Conservation (phyloP, 2,888 invertebrate genomes). For the Poecilobothrus nobilitatus region DNA sequence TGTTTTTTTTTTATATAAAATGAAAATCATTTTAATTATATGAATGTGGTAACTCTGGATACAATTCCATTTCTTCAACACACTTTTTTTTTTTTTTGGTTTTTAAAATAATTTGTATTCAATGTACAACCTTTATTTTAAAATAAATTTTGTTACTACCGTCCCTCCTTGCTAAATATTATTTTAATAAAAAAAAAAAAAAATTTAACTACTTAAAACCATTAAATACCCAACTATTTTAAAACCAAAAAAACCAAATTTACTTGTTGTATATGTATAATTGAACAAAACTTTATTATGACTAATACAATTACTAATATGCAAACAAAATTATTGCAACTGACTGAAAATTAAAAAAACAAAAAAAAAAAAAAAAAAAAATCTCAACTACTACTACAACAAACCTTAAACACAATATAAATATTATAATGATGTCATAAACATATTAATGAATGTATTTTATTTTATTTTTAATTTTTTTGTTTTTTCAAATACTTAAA, state of each 20-base stretch:
- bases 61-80: too few relatives aligned
- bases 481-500: too few relatives aligned
- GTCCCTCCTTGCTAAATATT: not conserved
- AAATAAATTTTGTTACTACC: too few relatives aligned
- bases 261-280: not conserved
- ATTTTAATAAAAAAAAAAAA: not conserved
- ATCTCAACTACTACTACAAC: not conserved
- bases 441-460: too few relatives aligned
- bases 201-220: not conserved
- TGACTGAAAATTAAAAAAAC: not conserved
- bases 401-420: not conserved
- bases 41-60: not conserved
- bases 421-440: too few relatives aligned
- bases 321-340: too few relatives aligned
- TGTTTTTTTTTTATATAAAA: not conserved
- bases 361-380: not conserved
- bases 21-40: not conserved
- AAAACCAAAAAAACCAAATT: not conserved
- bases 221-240: not conserved
- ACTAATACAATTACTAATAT: too few relatives aligned
- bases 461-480: too few relatives aligned
- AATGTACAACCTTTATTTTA: too few relatives aligned
- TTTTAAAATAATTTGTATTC: too few relatives aligned
- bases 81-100: too few relatives aligned
- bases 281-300: too few relatives aligned